phyloP scores from a whole-genome alignment of 2,888 invertebrate genomes.

The Coleophora deauratella region DNA sequence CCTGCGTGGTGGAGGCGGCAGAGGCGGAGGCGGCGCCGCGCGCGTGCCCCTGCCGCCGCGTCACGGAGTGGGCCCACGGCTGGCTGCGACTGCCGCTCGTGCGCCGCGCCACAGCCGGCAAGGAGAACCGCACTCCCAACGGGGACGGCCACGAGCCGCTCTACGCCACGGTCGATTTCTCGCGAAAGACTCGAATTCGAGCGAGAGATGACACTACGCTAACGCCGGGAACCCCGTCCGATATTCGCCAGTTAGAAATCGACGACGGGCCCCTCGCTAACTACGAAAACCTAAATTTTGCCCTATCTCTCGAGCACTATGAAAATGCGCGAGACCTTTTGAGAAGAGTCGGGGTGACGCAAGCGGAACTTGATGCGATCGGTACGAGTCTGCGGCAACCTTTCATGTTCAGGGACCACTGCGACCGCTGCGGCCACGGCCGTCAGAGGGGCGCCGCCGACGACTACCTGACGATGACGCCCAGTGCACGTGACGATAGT shows the following conservation, averaged over 20 bases:
- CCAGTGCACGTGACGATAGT: constrained; percentile 35
- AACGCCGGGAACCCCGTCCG: constrained; percentile 24
- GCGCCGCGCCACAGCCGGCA: constrained; percentile 59
- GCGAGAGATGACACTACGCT: constrained; percentile 13
- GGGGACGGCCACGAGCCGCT: constrained; percentile 59
- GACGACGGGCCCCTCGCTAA: constrained; percentile 70
- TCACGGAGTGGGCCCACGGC: constrained; percentile 79
- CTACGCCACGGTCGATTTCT: constrained; percentile 80
- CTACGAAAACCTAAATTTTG: constrained; percentile 85
- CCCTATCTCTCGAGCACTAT: constrained; percentile 83
- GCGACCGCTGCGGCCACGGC: constrained; percentile 78
- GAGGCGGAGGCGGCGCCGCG: constrained; percentile 44
- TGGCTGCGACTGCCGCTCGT: constrained; percentile 77
- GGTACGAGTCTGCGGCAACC: constrained; percentile 43
- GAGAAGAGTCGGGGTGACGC: constrained; percentile 71
- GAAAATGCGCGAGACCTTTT: constrained; percentile 84
- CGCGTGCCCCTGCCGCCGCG: constrained; percentile 75
- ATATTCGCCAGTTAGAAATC: constrained; percentile 30
- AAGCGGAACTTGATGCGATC: constrained; percentile 62
- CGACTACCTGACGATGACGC: constrained; percentile 82
- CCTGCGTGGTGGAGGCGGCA: constrained; percentile 42
- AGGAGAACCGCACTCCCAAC: constrained; percentile 67
- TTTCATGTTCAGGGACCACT: constrained; percentile 45
- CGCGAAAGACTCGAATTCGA: constrained; percentile 74
- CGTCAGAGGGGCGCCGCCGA: constrained; percentile 33